phyloP scores from a whole-genome alignment of 1,140 invertebrate genomes.

The Micrasema minimum region DNA sequence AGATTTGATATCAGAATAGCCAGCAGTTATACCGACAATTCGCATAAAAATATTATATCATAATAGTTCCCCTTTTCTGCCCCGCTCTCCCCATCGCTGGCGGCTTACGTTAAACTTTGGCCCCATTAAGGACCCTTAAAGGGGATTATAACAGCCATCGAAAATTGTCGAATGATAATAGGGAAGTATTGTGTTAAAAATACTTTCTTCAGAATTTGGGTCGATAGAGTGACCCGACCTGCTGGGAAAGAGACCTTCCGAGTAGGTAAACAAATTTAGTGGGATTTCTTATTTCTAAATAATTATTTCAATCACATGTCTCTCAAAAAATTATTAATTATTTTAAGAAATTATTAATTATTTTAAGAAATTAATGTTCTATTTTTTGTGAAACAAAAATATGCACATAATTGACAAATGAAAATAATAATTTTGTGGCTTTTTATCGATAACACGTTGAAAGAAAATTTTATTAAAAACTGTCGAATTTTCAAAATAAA shows the following conservation, averaged over 20 bases:
- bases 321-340: too few relatives aligned
- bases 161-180: constrained; percentile 45
- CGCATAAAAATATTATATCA: constrained; percentile 46
- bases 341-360: too few relatives aligned
- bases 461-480: too few relatives aligned
- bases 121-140: constrained; percentile 46
- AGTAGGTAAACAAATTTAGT: too few relatives aligned
- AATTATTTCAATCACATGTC: too few relatives aligned
- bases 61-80: constrained; percentile 20
- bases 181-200: constrained; percentile 35
- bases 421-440: too few relatives aligned
- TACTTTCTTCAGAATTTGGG: constrained; percentile 17
- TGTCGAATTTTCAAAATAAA: too few relatives aligned
- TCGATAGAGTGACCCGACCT: constrained; percentile 7
- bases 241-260: background rate
- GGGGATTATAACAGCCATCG: constrained; percentile 51
- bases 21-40: constrained; percentile 35
- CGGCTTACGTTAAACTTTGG: constrained; percentile 43
- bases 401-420: too few relatives aligned
- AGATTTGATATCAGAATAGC: background rate
- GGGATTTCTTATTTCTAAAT: too few relatives aligned
- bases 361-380: too few relatives aligned
- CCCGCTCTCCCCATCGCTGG: constrained; percentile 3
- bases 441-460: too few relatives aligned
- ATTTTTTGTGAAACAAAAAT: too few relatives aligned